These are phyloP conservation scores for Drosophila kambysellisi DNA, from an alignment of 2,888 invertebrate genomes.

Conservation along the genomic window DNA sequence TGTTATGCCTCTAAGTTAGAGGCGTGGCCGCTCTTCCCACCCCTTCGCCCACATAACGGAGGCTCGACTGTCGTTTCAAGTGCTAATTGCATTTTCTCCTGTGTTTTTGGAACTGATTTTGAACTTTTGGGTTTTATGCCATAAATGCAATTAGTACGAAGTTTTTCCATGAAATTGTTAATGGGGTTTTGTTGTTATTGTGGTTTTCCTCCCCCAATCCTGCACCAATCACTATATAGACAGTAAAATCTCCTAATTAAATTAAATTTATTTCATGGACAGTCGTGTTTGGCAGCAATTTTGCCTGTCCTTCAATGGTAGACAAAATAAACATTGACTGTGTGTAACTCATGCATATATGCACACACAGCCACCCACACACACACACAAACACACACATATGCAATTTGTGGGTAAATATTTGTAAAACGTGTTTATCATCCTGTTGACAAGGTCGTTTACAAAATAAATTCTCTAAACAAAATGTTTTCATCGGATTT, in stretches of 20 bases:
- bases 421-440: constrained; percentile 74
- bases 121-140: constrained; percentile 56
- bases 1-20: constrained; percentile 40
- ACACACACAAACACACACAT: constrained; percentile 26
- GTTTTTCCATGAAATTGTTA: constrained; percentile 62
- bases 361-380: constrained; percentile 21
- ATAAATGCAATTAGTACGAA: constrained; percentile 69
- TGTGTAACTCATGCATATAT: constrained; percentile 25
- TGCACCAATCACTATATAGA: not conserved
- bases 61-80: constrained; percentile 45
- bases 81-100: constrained; percentile 70
- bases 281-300: constrained; percentile 6
- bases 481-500: constrained; percentile 70
- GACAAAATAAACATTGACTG: constrained; percentile 49
- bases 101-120: constrained; percentile 59
- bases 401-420: constrained; percentile 53
- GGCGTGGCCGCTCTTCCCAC: constrained; percentile 26
- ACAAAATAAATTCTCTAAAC: constrained; percentile 71
- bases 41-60: not conserved
- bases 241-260: constrained; percentile 51
- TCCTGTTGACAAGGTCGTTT: constrained; percentile 76
- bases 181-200: constrained; percentile 50
- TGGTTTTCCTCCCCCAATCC: not conserved
- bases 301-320: constrained; percentile 19
- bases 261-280: constrained; percentile 54